Percentiles rank a stretch among this genome's conserved stretches.
phyloP scores from a whole-genome alignment of 2,888 invertebrate genomes.

The Artemia sinica region DNA sequence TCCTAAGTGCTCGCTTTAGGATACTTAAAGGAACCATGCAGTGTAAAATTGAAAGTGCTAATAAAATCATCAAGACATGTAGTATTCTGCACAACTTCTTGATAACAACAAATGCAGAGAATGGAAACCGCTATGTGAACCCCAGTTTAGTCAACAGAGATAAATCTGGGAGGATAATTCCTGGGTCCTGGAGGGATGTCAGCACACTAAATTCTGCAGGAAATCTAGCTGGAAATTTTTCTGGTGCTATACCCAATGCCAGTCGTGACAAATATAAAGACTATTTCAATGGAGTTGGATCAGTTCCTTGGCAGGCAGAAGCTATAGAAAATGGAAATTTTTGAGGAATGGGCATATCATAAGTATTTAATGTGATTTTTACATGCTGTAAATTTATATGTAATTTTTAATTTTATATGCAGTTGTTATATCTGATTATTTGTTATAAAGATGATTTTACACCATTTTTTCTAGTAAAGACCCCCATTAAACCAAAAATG shows the following conservation, averaged over 20 bases:
- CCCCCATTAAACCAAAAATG: too few species aligned
- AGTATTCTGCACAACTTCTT: conserved; percentile 19
- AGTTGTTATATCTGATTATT: too few species aligned
- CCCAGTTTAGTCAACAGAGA: background rate
- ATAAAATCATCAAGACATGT: conserved; percentile 14
- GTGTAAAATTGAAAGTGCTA: background rate
- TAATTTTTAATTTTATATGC: too few species aligned
- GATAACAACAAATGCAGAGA: conserved; percentile 2
- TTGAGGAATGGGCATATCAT: too few species aligned
- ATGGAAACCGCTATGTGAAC: background rate
- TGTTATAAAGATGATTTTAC: too few species aligned
- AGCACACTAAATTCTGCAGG: background rate
- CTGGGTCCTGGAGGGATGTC: background rate
- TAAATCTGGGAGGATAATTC: background rate
- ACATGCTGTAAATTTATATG: too few species aligned
- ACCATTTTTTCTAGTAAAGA: too few species aligned
- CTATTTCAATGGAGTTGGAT: conserved; percentile 10
- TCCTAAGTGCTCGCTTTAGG: conserved; percentile 5
- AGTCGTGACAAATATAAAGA: background rate
- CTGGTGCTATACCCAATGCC: background rate
- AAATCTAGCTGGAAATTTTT: background rate
- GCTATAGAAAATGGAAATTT: background rate
- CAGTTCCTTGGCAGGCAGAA: background rate
- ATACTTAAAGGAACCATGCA: background rate
- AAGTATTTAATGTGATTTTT: too few species aligned